Base-by-base conservation (phyloP, 2,888 invertebrate genomes). In the Hemithea aestivaria region DNA sequence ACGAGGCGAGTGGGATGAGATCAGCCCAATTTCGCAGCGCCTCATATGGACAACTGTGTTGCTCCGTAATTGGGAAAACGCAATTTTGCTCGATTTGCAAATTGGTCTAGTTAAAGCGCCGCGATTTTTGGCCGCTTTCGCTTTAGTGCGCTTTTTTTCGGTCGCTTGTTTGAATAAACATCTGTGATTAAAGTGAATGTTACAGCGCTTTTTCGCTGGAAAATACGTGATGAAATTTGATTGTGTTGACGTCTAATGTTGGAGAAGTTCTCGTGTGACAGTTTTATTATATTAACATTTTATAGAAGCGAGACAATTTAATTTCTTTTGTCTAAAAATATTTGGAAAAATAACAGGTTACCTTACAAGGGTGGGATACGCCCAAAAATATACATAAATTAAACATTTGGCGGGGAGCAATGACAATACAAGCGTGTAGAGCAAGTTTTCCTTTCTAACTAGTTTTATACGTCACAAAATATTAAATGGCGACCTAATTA, bases 51-150 rank as follows among this genome's bases (percentile, higher is more conserved):
- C 49, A 43, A 36, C 40, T 40, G 40, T 38, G 45, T 38, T 41
- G 45, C 34, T 28, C 29, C 23, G 48, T 46, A 53, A 53, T 48
- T 48, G 53, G 45, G 44, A 44, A 45, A 42, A 30, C 35, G 43
- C 48, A 46, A 48, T 48, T 50, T 46, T 35, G 41, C 46, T 30
- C 39, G 45, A 53, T 53, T 45, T 46, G 48, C 50, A 53, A 53
- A 53, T 50, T 53, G 53, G 21, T 40, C 48, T 42, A 40, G 44
- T 44, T 49, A 49, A 35, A 38, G 29, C 41, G 37, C 35, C 22
- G 43, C 27, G 45, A 48, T 50, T 52, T 44, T 33, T 22, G 35
- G 27, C 22, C 26, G 33, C 29, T 16, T 31, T 30, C 35, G 40
- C 37, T 42, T 48, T 45, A 36, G 38, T 29, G 11, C 26, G 21